Percentiles rank a stretch among this genome's conserved stretches.
Evolutionary conservation across 2,888 invertebrate species (phyloP).

Genomic region (Linnaemya tessellans): DNA sequence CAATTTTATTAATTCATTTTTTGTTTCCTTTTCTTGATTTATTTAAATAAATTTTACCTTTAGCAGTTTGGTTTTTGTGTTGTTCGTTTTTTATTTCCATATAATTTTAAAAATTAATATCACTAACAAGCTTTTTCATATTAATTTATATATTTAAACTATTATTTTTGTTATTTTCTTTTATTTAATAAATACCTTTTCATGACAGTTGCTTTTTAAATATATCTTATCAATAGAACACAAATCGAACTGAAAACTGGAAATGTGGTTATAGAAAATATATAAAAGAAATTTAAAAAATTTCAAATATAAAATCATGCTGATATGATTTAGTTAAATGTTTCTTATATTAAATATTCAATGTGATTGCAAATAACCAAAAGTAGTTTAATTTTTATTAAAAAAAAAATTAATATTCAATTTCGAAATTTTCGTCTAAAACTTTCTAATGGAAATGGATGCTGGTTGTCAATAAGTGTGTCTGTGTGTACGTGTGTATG

Average conservation of each 20-base stretch:
- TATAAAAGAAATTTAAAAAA: neutral
- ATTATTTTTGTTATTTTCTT: slow-evolving; percentile 66
- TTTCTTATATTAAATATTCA: slow-evolving; percentile 3
- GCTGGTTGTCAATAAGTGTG: neutral
- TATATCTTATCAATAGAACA: slow-evolving; percentile 5
- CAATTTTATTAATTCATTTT: slow-evolving; percentile 61
- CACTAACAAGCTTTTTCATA: slow-evolving; percentile 82
- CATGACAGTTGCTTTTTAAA: slow-evolving; percentile 35
- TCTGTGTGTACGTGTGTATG: too few relatives aligned
- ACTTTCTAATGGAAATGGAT: neutral
- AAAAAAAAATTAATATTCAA: neutral
- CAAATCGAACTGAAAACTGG: neutral
- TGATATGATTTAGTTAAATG: slow-evolving; percentile 33
- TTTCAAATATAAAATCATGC: slow-evolving; percentile 8
- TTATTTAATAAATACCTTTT: slow-evolving; percentile 64
- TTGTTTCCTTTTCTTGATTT: slow-evolving; percentile 55
- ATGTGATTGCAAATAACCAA: slow-evolving; percentile 13
- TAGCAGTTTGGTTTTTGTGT: slow-evolving; percentile 48
- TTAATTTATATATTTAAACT: slow-evolving; percentile 71
- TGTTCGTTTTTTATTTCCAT: slow-evolving; percentile 45
- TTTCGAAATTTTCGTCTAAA: neutral
- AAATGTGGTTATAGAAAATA: neutral
- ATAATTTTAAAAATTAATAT: slow-evolving; percentile 82
- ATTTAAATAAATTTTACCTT: slow-evolving; percentile 48
- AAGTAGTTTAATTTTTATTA: neutral